Evolutionary conservation across 2,113 vertebrate species (phyloP).

Genomic region (human (Homo sapiens)): DNA sequence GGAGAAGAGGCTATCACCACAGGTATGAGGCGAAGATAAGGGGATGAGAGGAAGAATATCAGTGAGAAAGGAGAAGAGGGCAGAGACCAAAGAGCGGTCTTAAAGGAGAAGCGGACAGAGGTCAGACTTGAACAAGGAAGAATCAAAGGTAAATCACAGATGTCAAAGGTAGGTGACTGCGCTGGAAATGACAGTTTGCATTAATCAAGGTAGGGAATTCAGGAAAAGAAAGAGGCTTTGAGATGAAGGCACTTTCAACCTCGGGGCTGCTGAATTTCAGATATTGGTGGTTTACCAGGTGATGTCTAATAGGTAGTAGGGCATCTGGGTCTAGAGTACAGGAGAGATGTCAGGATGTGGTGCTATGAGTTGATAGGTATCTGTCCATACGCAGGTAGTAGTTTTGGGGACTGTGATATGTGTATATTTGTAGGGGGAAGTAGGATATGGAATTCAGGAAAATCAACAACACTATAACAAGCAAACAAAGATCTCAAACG

Average conservation of each 20-base stretch:
- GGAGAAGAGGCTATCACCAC: not conserved
- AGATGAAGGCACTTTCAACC: not conserved
- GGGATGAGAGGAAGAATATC: not conserved
- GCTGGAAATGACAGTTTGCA: not conserved
- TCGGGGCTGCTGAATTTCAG: not conserved
- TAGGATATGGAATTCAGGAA: not conserved
- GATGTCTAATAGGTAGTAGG: not conserved
- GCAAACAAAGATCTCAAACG: not conserved
- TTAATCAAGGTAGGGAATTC: not conserved
- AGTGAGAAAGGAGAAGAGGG: not conserved
- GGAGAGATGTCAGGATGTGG: not conserved
- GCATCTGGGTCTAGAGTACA: not conserved
- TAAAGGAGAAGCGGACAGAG: not conserved
- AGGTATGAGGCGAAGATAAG: not conserved
- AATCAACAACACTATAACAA: not conserved
- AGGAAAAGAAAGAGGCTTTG: conserved; percentile 7
- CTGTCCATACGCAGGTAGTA: not conserved
- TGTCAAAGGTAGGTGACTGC: not conserved
- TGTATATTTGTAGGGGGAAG: fast-evolving
- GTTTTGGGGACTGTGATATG: not conserved
- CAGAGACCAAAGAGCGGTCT: not conserved
- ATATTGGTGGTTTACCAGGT: not conserved
- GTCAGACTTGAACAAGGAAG: not conserved
- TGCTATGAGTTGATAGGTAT: not conserved
- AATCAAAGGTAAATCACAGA: not conserved